Percentiles rank a stretch among this genome's conserved stretches.
These are phyloP conservation scores for Ceriagrion tenellum DNA, from an alignment of 2,888 invertebrate species.

Conservation along the genomic window DNA sequence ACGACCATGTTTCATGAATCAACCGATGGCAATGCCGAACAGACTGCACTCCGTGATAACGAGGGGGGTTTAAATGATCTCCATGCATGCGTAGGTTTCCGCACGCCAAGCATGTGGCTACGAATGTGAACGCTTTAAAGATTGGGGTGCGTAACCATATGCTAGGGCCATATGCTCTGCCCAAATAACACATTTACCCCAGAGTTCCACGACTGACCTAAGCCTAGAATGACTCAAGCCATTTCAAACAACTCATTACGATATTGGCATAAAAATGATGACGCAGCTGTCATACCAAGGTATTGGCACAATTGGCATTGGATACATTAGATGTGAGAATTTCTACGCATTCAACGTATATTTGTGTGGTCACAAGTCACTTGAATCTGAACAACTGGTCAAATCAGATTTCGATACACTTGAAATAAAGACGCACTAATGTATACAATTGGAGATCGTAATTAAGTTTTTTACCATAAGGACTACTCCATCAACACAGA, in stretches of 20 bases:
- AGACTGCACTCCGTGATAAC: background rate
- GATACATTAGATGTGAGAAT: too few relatives aligned
- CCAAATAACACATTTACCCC: background rate
- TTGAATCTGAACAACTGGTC: too few relatives aligned
- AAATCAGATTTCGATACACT: too few relatives aligned
- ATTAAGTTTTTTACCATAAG: too few relatives aligned
- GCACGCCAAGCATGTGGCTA: background rate
- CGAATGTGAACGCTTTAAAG: background rate
- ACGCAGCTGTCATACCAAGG: background rate
- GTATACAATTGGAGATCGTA: too few relatives aligned
- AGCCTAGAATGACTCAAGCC: background rate
- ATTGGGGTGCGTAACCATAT: background rate
- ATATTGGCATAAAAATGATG: background rate
- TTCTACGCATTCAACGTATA: too few relatives aligned
- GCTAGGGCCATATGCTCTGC: background rate
- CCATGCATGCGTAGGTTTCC: background rate
- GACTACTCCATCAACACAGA: too few relatives aligned
- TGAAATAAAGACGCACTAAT: too few relatives aligned
- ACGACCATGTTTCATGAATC: background rate
- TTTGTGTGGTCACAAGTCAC: too few relatives aligned
- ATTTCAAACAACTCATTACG: background rate
- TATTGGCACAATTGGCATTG: too few relatives aligned
- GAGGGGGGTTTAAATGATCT: background rate
- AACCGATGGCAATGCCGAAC: background rate
- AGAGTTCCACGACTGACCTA: background rate